Evolutionary conservation across 1,140 invertebrate genomes (phyloP).

Genomic region (Steinernema khuongi): DNA sequence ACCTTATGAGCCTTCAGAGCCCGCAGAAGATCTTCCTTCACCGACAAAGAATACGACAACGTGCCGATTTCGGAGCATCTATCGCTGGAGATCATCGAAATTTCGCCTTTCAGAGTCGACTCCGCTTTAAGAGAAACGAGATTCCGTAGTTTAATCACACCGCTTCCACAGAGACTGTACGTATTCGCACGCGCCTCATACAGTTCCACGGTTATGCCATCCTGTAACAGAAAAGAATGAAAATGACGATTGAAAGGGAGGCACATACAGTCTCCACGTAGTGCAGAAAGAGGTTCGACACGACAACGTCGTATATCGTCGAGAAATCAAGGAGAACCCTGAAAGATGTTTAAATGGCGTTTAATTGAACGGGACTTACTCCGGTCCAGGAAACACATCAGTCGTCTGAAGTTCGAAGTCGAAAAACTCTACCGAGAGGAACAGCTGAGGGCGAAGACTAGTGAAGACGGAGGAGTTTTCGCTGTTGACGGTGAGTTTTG

Average conservation of each 20-base stretch:
- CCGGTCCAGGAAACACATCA: constrained; percentile 41
- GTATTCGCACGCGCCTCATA: constrained; percentile 34
- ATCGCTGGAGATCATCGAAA: background rate
- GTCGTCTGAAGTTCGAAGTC: constrained; percentile 56
- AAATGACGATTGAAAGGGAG: background rate
- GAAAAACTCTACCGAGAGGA: constrained; percentile 53
- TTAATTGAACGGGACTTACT: constrained; percentile 25
- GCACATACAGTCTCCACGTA: constrained; percentile 50
- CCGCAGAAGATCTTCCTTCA: constrained; percentile 38
- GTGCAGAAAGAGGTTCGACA: constrained; percentile 52
- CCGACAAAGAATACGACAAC: constrained; percentile 32
- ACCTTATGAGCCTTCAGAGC: constrained; percentile 45
- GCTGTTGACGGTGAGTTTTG: constrained; percentile 33
- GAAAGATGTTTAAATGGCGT: constrained; percentile 22
- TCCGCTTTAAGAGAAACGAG: constrained; percentile 31
- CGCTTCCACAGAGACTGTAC: constrained; percentile 30
- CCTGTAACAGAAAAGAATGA: constrained; percentile 22
- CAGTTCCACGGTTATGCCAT: constrained; percentile 43
- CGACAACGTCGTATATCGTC: constrained; percentile 47
- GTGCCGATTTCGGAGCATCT: constrained; percentile 21
- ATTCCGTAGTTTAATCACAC: constrained; percentile 20
- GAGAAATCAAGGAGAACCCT: constrained; percentile 35
- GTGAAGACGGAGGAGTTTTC: constrained; percentile 28
- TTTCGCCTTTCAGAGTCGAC: constrained; percentile 23
- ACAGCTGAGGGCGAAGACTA: constrained; percentile 34